Evolutionary conservation across 2,797 vertebrate species (phyloP).

Genomic region (Typhlichthys eigenmanni): DNA sequence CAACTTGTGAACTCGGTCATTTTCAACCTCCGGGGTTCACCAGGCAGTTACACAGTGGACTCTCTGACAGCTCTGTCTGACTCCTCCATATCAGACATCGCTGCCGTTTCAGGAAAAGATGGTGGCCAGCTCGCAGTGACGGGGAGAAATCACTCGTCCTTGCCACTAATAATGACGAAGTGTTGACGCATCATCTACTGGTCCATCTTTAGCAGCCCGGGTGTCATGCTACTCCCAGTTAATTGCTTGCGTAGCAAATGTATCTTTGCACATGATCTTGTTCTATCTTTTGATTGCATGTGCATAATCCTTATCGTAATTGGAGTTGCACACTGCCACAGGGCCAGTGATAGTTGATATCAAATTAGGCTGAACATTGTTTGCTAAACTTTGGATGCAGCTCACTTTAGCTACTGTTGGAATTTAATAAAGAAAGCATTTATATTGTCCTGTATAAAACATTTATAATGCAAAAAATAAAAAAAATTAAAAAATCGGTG

Average conservation of each 20-base stretch:
- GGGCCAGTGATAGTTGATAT: conserved; percentile 79
- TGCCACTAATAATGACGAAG: conserved; percentile 74
- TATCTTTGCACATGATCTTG: conserved; percentile 84
- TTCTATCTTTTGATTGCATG: conserved; percentile 85
- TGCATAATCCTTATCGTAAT: conserved; percentile 85
- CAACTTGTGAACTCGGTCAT: conserved; percentile 77
- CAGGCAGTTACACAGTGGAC: conserved; percentile 58
- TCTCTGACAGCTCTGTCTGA: conserved; percentile 76
- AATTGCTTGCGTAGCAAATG: conserved; percentile 81
- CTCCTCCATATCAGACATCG: conserved; percentile 59
- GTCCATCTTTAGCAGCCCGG: conserved; percentile 72
- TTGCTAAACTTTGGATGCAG: conserved; percentile 75
- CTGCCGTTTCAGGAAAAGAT: conserved; percentile 24
- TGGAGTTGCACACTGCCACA: conserved; percentile 81
- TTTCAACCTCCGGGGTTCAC: conserved; percentile 77
- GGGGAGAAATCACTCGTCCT: conserved; percentile 52
- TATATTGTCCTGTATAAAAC: conserved; percentile 60
- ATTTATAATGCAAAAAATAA: conserved; percentile 46
- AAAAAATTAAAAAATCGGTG: conserved; percentile 22
- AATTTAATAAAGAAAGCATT: conserved; percentile 74
- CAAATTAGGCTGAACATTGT: conserved; percentile 86
- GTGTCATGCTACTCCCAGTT: conserved; percentile 80
- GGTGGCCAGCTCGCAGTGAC: conserved; percentile 52
- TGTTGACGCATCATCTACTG: conserved; percentile 72
- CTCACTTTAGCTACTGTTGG: conserved; percentile 63